Conservation (phyloP, 2,113 vertebrate genomes). For the Podarcis raffonei region DNA sequence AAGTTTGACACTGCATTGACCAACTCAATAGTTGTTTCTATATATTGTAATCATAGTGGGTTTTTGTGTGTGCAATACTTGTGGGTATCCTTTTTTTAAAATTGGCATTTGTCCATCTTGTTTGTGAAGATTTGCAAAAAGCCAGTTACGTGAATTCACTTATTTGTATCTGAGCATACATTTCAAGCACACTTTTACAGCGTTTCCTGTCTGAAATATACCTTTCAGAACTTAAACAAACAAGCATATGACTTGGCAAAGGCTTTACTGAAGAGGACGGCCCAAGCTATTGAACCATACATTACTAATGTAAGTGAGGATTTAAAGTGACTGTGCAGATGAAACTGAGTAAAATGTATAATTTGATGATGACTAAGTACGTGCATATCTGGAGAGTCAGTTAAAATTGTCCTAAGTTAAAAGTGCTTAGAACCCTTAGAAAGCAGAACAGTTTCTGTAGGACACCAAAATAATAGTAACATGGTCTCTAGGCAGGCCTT, state of each 20-base stretch:
- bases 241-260: constrained; percentile 98
- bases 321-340: background rate
- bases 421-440: too few species aligned
- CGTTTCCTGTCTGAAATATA: constrained; percentile 14
- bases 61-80: background rate
- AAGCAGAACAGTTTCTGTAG: too few species aligned
- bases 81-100: background rate
- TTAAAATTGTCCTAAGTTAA: too few species aligned
- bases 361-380: background rate
- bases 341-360: constrained; percentile 11
- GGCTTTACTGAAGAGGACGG: constrained; percentile 96
- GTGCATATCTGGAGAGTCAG: too few species aligned
- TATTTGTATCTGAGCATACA: background rate
- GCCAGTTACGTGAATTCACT: background rate
- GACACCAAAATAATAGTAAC: too few species aligned
- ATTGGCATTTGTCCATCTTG: background rate
- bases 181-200: constrained; percentile 7
- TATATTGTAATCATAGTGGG: background rate
- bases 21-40: background rate
- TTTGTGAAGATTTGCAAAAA: background rate
- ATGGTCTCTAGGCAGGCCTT: too few species aligned
- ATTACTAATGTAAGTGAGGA: constrained; percentile 95
- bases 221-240: constrained; percentile 94
- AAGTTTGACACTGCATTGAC: background rate
- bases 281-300: constrained; percentile 97